These are phyloP conservation scores for Archilochus colubris DNA, from an alignment of 2,113 vertebrate genomes.

Conservation along the genomic window DNA sequence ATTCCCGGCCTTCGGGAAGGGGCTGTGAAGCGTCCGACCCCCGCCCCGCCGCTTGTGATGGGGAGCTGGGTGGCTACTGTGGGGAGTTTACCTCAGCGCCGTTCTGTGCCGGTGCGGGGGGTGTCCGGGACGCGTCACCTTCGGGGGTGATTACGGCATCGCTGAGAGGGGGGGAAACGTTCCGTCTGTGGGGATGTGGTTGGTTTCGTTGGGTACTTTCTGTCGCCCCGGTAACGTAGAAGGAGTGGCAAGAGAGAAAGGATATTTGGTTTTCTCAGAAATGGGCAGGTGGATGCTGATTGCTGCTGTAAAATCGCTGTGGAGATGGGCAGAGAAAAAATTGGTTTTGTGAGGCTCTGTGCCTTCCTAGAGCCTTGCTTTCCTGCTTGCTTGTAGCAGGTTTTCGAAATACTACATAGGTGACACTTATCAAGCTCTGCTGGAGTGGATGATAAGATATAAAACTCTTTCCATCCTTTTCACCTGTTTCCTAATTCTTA, in stretches of 20 bases:
- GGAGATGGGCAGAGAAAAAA: neutral
- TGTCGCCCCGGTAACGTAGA: accelerated
- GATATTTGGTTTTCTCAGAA: accelerated
- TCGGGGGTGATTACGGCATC: no score
- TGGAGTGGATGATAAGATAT: neutral
- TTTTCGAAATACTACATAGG: accelerated
- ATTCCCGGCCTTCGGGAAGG: no score
- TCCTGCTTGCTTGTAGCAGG: neutral
- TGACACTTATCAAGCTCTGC: neutral
- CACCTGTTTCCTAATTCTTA: neutral
- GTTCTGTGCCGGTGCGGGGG: no score
- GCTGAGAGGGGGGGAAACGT: accelerated
- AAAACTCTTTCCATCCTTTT: neutral
- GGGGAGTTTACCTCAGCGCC: no score
- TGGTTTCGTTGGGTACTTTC: accelerated
- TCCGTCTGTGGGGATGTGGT: accelerated
- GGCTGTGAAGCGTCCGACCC: no score
- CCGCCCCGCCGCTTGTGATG: neutral
- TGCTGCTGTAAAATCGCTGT: accelerated
- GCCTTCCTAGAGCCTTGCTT: neutral
- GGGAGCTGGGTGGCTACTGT: no score
- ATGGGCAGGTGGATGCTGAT: accelerated
- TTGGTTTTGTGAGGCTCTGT: neutral
- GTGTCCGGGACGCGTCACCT: no score
- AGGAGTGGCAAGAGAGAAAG: neutral